Conservation (phyloP, 35 echinoderm and acorn worm genomes). For the Heliocidaris erythrogramma region DNA sequence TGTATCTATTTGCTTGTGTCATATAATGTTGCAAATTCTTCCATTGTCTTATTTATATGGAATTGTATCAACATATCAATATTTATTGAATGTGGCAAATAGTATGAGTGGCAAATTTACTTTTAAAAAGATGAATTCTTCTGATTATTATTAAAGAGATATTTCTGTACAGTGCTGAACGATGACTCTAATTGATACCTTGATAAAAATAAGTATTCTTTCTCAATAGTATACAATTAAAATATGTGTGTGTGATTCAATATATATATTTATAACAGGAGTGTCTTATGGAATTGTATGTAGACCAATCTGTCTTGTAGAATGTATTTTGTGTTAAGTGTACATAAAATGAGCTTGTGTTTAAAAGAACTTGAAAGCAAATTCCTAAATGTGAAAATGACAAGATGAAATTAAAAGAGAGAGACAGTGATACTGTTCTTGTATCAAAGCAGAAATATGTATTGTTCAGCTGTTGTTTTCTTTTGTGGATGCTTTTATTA, state of each 20-base stretch:
- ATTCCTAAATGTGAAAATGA: not conserved
- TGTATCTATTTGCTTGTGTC: not conserved
- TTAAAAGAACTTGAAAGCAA: not conserved
- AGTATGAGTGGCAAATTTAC: no score
- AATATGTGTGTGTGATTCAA: conserved; percentile 10
- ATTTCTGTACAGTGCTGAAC: not conserved
- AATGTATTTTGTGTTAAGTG: not conserved
- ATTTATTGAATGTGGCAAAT: not conserved
- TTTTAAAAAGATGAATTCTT: not conserved
- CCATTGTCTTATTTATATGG: not conserved
- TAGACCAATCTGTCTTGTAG: not conserved
- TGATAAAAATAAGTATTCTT: not conserved
- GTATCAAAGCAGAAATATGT: not conserved
- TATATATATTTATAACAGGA: conserved; percentile 5
- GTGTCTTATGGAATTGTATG: not conserved
- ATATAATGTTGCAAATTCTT: not conserved
- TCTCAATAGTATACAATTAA: not conserved
- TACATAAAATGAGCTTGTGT: not conserved
- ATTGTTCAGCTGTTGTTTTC: not conserved
- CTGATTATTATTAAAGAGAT: not conserved
- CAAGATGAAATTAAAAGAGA: not conserved
- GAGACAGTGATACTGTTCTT: not conserved
- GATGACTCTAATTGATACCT: not conserved
- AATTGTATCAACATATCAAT: not conserved
- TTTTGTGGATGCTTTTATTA: not conserved